Conservation (phyloP, 2,888 invertebrate species). For the Rapana venosa region DNA sequence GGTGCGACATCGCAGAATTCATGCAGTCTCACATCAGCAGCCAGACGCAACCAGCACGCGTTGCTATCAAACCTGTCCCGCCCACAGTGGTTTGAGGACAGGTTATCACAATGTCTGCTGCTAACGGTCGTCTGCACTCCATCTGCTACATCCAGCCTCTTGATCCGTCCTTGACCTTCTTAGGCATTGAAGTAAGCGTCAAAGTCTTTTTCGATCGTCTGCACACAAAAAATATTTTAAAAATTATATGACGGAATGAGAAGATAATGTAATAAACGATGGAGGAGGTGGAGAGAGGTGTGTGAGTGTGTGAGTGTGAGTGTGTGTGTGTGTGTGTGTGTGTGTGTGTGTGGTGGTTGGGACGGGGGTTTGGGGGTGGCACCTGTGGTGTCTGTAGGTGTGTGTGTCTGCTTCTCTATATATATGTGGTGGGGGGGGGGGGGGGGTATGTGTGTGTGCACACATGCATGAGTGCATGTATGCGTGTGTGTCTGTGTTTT, state of each 20-base stretch:
- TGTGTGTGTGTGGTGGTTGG: slow-evolving; percentile 3
- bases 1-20: background rate
- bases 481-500: too few relatives aligned
- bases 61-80: slow-evolving; percentile 41
- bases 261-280: background rate
- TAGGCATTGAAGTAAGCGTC: slow-evolving; percentile 32
- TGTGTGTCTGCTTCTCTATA: background rate
- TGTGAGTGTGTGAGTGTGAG: background rate
- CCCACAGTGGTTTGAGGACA: slow-evolving; percentile 43
- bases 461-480: background rate
- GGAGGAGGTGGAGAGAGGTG: background rate
- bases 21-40: background rate
- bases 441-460: too few relatives aligned
- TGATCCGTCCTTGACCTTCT: background rate
- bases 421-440: too few relatives aligned
- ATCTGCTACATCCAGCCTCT: slow-evolving; percentile 25
- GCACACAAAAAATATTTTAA: slow-evolving; percentile 16
- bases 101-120: slow-evolving; percentile 42
- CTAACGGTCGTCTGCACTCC: background rate
- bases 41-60: slow-evolving; percentile 47
- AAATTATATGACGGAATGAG: background rate
- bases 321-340: slow-evolving; percentile 8
- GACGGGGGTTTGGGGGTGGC: background rate
- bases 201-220: slow-evolving; percentile 48
- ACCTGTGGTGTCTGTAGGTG: background rate